phyloP scores from a whole-genome alignment of 2,113 vertebrate species.

The Notarius quadriscutis region DNA sequence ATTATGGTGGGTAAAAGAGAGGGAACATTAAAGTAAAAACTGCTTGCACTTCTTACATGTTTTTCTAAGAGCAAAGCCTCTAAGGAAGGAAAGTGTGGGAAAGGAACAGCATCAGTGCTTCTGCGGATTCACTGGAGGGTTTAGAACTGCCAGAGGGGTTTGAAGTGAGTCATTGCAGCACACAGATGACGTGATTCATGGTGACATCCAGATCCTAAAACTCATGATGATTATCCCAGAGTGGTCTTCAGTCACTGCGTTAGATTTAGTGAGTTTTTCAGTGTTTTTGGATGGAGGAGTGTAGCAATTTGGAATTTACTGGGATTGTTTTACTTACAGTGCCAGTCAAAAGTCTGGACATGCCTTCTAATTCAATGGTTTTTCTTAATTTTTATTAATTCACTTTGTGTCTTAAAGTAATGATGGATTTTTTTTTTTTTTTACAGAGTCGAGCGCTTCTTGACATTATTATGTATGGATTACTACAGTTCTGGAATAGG shows the following conservation, averaged over 20 bases:
- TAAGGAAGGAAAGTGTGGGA: conserved; percentile 1
- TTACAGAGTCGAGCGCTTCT: too few species aligned
- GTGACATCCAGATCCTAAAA: not conserved
- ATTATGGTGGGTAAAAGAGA: not conserved
- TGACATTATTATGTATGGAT: too few species aligned
- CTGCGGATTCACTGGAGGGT: not conserved
- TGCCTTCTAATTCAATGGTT: too few species aligned
- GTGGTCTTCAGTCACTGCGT: not conserved
- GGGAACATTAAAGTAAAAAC: not conserved
- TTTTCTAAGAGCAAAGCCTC: not conserved
- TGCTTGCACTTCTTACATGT: not conserved
- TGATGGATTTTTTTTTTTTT: too few species aligned
- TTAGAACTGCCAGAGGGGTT: not conserved
- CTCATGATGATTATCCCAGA: not conserved
- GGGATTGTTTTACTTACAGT: too few species aligned
- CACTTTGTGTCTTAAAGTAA: too few species aligned
- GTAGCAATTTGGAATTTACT: not conserved
- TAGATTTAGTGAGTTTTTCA: not conserved
- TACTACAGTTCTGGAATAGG: too few species aligned
- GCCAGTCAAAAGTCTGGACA: too few species aligned
- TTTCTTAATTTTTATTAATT: too few species aligned
- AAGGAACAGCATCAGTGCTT: not conserved
- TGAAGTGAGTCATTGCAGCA: not conserved
- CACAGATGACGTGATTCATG: not conserved
- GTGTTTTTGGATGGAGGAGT: not conserved